Conservation (phyloP, 2,797 vertebrate genomes). For the Centropyge bicolor region DNA sequence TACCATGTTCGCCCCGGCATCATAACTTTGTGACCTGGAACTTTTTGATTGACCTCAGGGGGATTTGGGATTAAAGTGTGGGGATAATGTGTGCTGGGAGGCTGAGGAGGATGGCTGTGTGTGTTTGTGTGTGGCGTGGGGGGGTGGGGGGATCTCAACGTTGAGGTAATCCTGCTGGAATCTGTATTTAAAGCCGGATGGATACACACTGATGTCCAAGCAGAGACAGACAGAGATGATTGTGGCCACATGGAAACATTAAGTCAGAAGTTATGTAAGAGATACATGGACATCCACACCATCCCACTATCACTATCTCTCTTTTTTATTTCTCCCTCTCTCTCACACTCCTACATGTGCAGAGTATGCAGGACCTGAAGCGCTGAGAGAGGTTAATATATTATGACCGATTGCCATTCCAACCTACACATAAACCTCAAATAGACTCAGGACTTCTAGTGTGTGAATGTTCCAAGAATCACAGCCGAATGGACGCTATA, state of each 20-base stretch:
- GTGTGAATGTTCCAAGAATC: slow-evolving; percentile 23
- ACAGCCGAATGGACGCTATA: background rate
- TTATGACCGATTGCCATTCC: slow-evolving; percentile 52
- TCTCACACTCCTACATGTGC: slow-evolving; percentile 60
- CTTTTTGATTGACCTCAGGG: slow-evolving; percentile 68
- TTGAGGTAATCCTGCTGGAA: slow-evolving; percentile 66
- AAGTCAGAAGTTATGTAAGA: slow-evolving; percentile 70
- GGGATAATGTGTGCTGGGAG: slow-evolving; percentile 36
- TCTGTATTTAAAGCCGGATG: slow-evolving; percentile 53
- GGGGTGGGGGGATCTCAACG: slow-evolving; percentile 17
- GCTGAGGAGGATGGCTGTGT: slow-evolving; percentile 7
- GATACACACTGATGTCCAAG: slow-evolving; percentile 37
- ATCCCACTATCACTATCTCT: slow-evolving; percentile 48
- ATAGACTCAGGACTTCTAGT: slow-evolving; percentile 55
- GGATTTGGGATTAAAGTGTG: slow-evolving; percentile 59
- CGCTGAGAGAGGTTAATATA: slow-evolving; percentile 70
- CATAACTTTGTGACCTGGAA: slow-evolving; percentile 70
- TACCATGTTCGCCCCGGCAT: background rate
- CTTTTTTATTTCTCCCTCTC: slow-evolving; percentile 21
- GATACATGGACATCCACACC: slow-evolving; percentile 41
- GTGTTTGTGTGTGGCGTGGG: slow-evolving; percentile 4
- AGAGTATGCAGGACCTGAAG: slow-evolving; percentile 52
- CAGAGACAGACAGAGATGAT: slow-evolving; percentile 33
- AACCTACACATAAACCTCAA: slow-evolving; percentile 65
- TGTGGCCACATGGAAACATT: slow-evolving; percentile 47